Evolutionary conservation across 2,797 vertebrate genomes (phyloP).

Genomic region (Rallus crepitans): DNA sequence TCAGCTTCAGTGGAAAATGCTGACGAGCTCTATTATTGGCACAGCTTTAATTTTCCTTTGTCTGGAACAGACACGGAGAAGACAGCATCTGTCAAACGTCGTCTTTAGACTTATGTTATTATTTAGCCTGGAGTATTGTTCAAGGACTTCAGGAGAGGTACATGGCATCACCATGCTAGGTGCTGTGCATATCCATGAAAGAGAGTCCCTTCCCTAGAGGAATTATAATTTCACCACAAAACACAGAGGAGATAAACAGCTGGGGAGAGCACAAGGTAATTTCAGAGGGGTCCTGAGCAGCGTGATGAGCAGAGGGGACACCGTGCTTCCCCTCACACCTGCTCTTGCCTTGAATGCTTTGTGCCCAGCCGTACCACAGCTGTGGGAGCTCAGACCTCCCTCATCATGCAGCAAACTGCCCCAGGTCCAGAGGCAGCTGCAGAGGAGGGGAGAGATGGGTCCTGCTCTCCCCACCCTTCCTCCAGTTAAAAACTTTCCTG

Average conservation of each 20-base stretch:
- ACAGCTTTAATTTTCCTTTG: conserved; percentile 67
- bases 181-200: neutral
- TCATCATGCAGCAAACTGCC: neutral
- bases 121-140: conserved; percentile 21
- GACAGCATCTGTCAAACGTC: conserved; percentile 42
- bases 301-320: neutral
- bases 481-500: neutral
- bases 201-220: neutral
- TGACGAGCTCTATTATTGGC: conserved; percentile 59
- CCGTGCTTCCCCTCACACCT: neutral
- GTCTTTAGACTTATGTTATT: neutral
- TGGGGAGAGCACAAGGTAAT: conserved; percentile 18
- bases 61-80: conserved; percentile 51
- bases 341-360: conserved; percentile 28
- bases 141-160: neutral
- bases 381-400: neutral
- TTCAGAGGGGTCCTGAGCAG: neutral
- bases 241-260: neutral
- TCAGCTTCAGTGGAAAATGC: conserved; percentile 62
- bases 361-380: neutral
- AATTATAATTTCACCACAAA: neutral
- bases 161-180: neutral
- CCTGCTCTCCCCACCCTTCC: neutral
- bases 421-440: neutral
- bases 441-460: neutral